A percentile compares a stretch with the other conserved stretches of the same genome.
phyloP scores from a whole-genome alignment of 2,113 vertebrate species.

The Malurus melanocephalus region DNA sequence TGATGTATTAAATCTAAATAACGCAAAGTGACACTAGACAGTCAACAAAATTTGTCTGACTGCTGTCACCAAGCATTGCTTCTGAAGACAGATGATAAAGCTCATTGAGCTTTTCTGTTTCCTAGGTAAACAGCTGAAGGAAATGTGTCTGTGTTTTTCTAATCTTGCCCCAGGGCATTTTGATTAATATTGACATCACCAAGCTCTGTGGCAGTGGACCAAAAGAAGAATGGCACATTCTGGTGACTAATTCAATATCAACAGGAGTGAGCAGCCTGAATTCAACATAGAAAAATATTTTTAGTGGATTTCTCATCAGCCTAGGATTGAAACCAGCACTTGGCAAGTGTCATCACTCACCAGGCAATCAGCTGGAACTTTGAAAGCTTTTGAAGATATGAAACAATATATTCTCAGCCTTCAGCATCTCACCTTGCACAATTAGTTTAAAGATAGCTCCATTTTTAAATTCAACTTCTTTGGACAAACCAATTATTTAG shows the following conservation, averaged over 20 bases:
- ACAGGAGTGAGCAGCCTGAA: slow-evolving; percentile 4
- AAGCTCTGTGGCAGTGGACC: background rate
- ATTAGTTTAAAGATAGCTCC: background rate
- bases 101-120: slow-evolving; percentile 25
- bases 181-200: slow-evolving; percentile 48
- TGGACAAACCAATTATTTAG: background rate
- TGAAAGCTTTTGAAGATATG: background rate
- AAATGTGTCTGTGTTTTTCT: slow-evolving; percentile 1
- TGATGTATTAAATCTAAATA: slow-evolving; percentile 20
- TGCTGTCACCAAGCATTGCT: slow-evolving; percentile 26
- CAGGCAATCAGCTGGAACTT: background rate
- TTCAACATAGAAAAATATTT: background rate
- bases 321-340: background rate
- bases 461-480: background rate
- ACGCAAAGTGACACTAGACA: slow-evolving; percentile 19
- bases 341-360: background rate
- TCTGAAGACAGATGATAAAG: slow-evolving; percentile 42
- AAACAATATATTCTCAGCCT: background rate
- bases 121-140: slow-evolving; percentile 27
- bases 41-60: slow-evolving; percentile 33
- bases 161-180: background rate
- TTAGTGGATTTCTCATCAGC: background rate
- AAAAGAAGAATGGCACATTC: slow-evolving; percentile 17
- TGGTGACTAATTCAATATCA: slow-evolving; percentile 33
- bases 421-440: background rate